phyloP scores from a whole-genome alignment of 2,113 vertebrate species.

The Pelodiscus sinensis region DNA sequence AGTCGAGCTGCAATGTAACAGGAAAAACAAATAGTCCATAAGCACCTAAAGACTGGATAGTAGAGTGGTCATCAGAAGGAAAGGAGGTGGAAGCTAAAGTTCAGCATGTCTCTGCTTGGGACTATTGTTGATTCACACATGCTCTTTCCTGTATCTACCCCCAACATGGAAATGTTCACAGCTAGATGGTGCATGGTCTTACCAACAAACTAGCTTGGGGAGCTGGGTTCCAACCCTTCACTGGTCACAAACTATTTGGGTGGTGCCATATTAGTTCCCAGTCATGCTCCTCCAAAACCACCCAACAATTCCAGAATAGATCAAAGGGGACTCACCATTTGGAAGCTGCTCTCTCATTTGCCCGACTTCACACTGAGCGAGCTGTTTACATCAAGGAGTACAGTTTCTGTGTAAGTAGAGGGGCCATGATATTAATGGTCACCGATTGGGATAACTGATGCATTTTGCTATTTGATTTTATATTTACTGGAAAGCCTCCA shows the following conservation, averaged over 20 bases:
- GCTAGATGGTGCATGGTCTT: neutral
- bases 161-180: neutral
- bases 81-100: neutral
- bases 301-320: neutral
- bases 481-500: neutral
- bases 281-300: neutral
- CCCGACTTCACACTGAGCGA: neutral
- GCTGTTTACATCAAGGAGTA: neutral
- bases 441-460: neutral
- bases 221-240: neutral
- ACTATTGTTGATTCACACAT: neutral
- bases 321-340: neutral
- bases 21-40: no score
- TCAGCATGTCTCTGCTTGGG: neutral
- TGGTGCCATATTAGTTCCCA: neutral
- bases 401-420: neutral
- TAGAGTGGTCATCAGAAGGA: neutral
- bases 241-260: neutral
- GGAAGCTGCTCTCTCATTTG: neutral
- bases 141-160: neutral
- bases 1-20: no score
- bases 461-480: neutral
- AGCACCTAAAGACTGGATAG: no score
- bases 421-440: neutral
- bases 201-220: neutral